Conservation (phyloP, 2,113 vertebrate species). For the Lucifuga dentata region DNA sequence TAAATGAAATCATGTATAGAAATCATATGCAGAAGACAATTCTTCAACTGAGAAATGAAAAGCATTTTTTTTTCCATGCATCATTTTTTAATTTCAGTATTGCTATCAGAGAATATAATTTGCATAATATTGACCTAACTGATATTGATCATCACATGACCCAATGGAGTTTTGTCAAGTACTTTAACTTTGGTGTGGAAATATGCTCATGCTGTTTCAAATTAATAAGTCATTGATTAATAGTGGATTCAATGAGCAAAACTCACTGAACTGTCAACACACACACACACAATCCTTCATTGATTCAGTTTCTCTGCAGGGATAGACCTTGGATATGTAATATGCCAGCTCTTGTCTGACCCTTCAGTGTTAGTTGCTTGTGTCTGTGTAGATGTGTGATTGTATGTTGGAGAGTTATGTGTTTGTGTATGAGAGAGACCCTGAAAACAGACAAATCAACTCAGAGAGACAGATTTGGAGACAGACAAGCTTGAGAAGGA, state of each 20-base stretch:
- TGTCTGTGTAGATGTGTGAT: neutral
- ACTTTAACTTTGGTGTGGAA: slow-evolving; percentile 31
- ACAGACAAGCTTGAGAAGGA: too few species aligned
- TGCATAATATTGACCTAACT: slow-evolving; percentile 11
- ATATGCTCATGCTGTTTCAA: slow-evolving; percentile 17
- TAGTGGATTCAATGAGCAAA: slow-evolving; percentile 22
- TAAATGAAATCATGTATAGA: too few species aligned
- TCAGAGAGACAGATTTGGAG: too few species aligned
- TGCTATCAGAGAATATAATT: slow-evolving; percentile 4
- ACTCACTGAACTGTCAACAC: slow-evolving; percentile 7
- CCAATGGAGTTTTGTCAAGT: slow-evolving; percentile 1
- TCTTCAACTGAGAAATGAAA: slow-evolving; percentile 30
- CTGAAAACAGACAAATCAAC: too few species aligned
- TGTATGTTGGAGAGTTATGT: slow-evolving; percentile 5
- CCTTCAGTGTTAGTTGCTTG: neutral
- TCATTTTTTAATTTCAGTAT: too few species aligned
- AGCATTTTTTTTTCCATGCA: neutral
- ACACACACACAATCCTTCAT: slow-evolving; percentile 1
- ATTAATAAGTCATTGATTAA: slow-evolving; percentile 49
- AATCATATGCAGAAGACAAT: slow-evolving; percentile 26
- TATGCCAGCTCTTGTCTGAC: neutral
- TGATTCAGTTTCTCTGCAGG: slow-evolving; percentile 23
- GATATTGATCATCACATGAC: slow-evolving; percentile 29
- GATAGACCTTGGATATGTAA: slow-evolving; percentile 28
- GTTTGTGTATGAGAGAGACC: neutral